Evolutionary conservation across 2,888 invertebrate genomes (phyloP), one percentile per base, ranked within the genome.

Genomic region (Endomychus coccineus): DNA sequence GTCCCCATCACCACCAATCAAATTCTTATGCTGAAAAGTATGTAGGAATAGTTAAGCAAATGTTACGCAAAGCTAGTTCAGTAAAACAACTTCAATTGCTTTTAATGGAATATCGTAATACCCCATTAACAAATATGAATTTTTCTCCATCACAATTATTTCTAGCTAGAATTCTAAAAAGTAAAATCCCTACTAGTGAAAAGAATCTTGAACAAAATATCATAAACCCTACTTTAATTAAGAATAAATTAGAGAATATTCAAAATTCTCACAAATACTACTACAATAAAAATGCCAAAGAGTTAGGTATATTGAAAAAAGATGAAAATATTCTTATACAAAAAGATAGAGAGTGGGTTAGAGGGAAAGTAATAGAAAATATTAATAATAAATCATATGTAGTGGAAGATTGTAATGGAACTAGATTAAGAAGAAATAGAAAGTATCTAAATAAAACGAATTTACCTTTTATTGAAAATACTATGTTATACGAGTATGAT

Each of bases 1-100:
- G 34, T 27, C 27, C 34, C 6, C 27, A 34, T 16, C 13, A 34
- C 10, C 32, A 32, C 11, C 34, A 34, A 13, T 34, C 27, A 4
- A 34, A 34, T 17, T 24, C 25, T 1, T 19, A 25, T 5, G 27
- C 34, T 12, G 27, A 27, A 27, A 9, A 10, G 10, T 34, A 24
- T 17, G 34, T 24, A 1, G 33, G 16, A 1, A 24, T 24, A 2
- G 10, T 24, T 1, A 17, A 33, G 10, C 10, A 17, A 16, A 32
- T 32, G 32, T 16, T 23, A 4, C 13, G 16, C n/a, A 24, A 32
- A 32, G 23, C 23, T 10, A 24, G n/a, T n/a, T n/a, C n/a, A n/a
- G n/a, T n/a, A n/a, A n/a, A n/a, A n/a, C n/a, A 24, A 31, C 14
- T 6, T 19, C 10, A 13, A 21, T 31, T 19, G 19, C 21, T 5